Base-by-base conservation (phyloP, 2,888 invertebrate species). In the Chromoteleia sp. region DNA sequence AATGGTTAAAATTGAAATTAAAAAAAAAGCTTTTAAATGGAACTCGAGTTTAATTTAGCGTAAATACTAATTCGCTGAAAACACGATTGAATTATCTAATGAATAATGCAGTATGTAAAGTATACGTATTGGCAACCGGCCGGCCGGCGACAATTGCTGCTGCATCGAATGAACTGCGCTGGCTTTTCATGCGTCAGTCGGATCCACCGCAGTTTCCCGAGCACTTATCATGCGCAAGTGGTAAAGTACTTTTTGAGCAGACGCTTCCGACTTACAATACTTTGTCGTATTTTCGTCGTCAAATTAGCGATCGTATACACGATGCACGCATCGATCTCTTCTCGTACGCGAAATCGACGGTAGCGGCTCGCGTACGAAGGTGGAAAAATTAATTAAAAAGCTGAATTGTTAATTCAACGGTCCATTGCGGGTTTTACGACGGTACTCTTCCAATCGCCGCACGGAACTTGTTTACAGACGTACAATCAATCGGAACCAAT, bases 201-300 rank as follows among this genome's bases (percentile, higher is more conserved):
- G 33, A 78, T 67, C 67, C 73, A 59, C 79, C 79, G 79, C 79
- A 79, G 73, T 79, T 79, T 61, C 79, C 65, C 79, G 73, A 73
- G 67, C 79, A 68, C 79, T 73, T 61, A 73, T 67, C 79, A 79
- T 79, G 79, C 79, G 79, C 79, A 73, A 67, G 73, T 73, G 48
- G 73, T 61, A 29, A 19, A 67, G 54, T 61, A 79, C 48, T 54
- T 30, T 68, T 73, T 29, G 43, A 45, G 54, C 45, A 50, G 59
- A 68, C 70, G 70, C 77, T 70, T 36, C 59, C 8, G 15, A 43
- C 56, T 54, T 14, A n/a, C 45, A 54, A 25, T 29, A 43, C n/a
- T 17, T 19, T 12, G 14, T 54, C 19, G 19, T 29, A 68, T 48
- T 8, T 39, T 67, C 25, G 8, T 45, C 45, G 8, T 8, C 5